phyloP scores from a whole-genome alignment of 2,113 vertebrate genomes.

The Chloebia gouldiae region DNA sequence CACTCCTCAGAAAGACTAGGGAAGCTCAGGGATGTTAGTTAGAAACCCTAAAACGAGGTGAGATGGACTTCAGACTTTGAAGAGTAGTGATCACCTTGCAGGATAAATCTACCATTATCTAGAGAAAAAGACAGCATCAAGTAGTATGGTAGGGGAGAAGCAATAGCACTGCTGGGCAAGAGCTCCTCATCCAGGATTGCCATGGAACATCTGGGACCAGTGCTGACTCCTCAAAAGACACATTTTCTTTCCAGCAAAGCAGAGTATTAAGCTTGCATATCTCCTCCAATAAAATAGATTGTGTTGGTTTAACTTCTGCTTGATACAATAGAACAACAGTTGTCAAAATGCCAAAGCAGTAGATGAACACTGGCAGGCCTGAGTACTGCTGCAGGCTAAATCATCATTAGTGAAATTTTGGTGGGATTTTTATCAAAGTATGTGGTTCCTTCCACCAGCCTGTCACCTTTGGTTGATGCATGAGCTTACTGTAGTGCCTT shows the following conservation, averaged over 20 bases:
- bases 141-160: not conserved
- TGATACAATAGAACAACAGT: not conserved
- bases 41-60: not conserved
- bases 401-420: not conserved
- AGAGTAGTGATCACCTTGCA: not conserved
- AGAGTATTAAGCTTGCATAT: not conserved
- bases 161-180: not conserved
- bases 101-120: not conserved
- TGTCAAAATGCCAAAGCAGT: not conserved
- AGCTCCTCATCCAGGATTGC: not conserved
- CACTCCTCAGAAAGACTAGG: not conserved
- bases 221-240: not conserved
- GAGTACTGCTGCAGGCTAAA: not conserved
- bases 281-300: not conserved
- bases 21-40: not conserved
- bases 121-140: not conserved
- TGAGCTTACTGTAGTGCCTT: not conserved
- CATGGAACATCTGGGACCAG: not conserved
- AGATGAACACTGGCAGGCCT: not conserved
- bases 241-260: not conserved
- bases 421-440: not conserved
- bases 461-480: not conserved
- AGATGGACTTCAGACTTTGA: not conserved
- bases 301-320: not conserved
- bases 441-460: not conserved